Evolutionary conservation across 2,113 vertebrate species (phyloP), one percentile per base, ranked within the genome.

Genomic region (Neolamprologus longior): DNA sequence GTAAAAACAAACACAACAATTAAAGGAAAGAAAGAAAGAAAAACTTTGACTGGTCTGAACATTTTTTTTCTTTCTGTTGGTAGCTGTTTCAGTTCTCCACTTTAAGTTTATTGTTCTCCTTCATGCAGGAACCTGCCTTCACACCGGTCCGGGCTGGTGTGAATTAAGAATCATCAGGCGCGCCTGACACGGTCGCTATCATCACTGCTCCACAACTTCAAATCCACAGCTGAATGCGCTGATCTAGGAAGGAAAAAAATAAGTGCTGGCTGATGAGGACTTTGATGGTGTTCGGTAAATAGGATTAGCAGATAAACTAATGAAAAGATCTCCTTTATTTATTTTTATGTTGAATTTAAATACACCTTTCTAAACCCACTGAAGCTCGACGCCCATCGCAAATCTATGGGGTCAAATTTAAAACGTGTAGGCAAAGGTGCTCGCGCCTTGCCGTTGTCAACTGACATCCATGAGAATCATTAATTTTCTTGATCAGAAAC

Each of bases 401-500:
- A 40, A 61, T 15, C 40, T 3, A 4, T 4, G 2, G 17, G 7
- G 42, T 84, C 17, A 9, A 1, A 35, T 50, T 52, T 4, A 40
- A 37, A 63, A 7, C 2, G 15, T 55, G 53, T 1, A 5, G 6
- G 26, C 8, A n/a, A 7, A 86, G 5, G 9, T 33, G 58, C 66
- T 63, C 83, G 47, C 63, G 73, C 82, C 58, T 84, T 33, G 57
- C 82, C 82, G 81, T n/a, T 86, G 73, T 82, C 89, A 91, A 91
- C 85, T 90, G 84, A 91, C 83, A 93, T 66, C 82, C 88, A 84
- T 84, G 91, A 57, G 83, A 94, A 91, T 91, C 92, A 95, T 96
- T 96, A 93, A 95, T 96, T 94, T 92, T 95, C 93, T 87, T 96
- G 95, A 96, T 96, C 96, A 94, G 93, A 95, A 97, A 96, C 96